These are phyloP conservation scores for Zoanthus sansibaricus DNA, from an alignment of 92 coral and sea anemone species.

Conservation along the genomic window DNA sequence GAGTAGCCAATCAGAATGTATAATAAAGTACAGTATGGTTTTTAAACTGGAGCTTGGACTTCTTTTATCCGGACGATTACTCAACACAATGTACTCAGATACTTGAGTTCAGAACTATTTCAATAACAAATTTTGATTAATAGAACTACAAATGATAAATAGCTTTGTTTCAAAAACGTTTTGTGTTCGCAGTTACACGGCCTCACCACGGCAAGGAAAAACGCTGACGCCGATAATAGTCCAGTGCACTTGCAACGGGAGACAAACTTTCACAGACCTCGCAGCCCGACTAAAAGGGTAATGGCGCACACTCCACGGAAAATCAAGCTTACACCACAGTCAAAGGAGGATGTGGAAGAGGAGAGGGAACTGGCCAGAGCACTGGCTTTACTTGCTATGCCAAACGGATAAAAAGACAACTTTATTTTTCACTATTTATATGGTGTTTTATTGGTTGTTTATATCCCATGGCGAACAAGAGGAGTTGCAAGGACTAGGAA, in stretches of 20 bases:
- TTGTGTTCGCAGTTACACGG: not conserved
- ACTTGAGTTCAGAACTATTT: too few relatives aligned
- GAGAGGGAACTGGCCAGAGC: conserved; percentile 88
- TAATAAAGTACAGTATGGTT: too few relatives aligned
- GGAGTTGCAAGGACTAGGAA: too few relatives aligned
- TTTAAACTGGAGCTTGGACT: too few relatives aligned
- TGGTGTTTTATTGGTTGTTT: not conserved
- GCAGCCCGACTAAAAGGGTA: conserved; percentile 1
- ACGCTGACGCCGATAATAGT: not conserved
- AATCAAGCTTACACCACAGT: conserved; percentile 55
- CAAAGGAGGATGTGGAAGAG: conserved; percentile 62
- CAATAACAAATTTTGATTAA: too few relatives aligned
- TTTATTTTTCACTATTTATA: not conserved
- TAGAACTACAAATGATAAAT: too few relatives aligned
- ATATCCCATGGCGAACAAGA: too few relatives aligned
- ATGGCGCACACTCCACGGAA: conserved; percentile 59
- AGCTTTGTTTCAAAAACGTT: not conserved
- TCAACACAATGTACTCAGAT: too few relatives aligned
- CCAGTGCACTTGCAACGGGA: not conserved
- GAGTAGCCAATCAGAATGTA: too few relatives aligned
- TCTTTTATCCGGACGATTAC: too few relatives aligned
- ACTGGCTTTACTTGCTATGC: conserved; percentile 78
- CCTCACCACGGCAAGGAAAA: not conserved
- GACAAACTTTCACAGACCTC: not conserved
- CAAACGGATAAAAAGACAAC: conserved; percentile 53